phyloP scores from a whole-genome alignment of 2,113 vertebrate genomes.

The Cynocephalus volans region DNA sequence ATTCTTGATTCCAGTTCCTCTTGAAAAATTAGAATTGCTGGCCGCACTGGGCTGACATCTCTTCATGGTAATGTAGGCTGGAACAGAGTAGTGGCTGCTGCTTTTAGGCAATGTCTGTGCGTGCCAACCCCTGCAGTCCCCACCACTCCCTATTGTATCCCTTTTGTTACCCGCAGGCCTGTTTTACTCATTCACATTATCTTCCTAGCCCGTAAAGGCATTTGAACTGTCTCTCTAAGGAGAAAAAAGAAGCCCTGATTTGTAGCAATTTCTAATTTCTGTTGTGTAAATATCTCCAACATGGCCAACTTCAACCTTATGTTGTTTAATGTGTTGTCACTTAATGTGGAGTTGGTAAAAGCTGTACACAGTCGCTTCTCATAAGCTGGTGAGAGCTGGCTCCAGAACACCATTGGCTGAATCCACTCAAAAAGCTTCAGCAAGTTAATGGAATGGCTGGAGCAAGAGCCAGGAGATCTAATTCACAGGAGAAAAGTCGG shows the following conservation, averaged over 20 bases:
- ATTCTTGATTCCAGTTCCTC: neutral
- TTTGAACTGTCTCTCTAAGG: neutral
- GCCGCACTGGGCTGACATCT: neutral
- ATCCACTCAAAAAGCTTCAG: neutral
- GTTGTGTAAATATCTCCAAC: conserved; percentile 5
- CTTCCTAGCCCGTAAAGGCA: neutral
- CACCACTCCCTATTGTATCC: neutral
- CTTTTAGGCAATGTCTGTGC: neutral
- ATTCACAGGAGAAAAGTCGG: conserved; percentile 39
- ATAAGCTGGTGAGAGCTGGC: conserved; percentile 2
- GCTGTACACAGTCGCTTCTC: neutral
- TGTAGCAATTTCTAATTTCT: conserved; percentile 64
- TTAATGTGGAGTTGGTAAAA: conserved; percentile 44
- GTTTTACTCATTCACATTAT: conserved; percentile 9
- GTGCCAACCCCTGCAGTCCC: neutral
- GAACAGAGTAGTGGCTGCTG: neutral
- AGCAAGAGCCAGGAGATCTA: conserved; percentile 43
- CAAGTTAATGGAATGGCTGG: conserved; percentile 19
- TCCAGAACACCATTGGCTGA: neutral
- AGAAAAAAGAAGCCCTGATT: neutral
- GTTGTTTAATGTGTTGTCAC: neutral
- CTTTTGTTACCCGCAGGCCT: neutral
- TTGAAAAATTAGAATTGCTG: conserved; percentile 49
- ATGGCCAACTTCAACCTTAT: conserved; percentile 18
- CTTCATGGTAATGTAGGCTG: neutral